Conservation (phyloP, 2,113 vertebrate genomes). For the Suncus etruscus region DNA sequence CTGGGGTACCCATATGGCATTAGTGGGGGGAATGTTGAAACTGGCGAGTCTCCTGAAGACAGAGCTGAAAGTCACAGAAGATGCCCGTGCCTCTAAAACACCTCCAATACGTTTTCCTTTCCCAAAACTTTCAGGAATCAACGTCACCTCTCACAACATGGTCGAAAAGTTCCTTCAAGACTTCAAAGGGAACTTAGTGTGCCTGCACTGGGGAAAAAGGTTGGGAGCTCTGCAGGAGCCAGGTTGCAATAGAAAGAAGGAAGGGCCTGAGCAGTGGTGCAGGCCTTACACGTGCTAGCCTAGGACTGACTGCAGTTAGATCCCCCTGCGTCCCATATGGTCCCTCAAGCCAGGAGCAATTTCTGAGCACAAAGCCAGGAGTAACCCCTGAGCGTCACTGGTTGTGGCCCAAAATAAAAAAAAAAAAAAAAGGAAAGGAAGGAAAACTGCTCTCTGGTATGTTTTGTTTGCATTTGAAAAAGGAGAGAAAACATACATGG, state of each 20-base stretch:
- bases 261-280: too few species aligned
- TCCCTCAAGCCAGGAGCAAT: too few species aligned
- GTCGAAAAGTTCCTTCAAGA: background rate
- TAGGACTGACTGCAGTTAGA: too few species aligned
- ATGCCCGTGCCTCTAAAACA: background rate
- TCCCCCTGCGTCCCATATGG: too few species aligned
- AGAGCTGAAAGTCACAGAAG: background rate
- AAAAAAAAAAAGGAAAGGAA: background rate
- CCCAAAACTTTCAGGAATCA: conserved; percentile 19
- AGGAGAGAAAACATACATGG: conserved; percentile 1
- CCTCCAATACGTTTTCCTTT: background rate
- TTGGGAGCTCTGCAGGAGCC: background rate
- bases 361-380: too few species aligned
- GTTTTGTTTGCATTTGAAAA: background rate
- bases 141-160: background rate
- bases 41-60: background rate
- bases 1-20: too few species aligned
- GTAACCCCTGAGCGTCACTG: too few species aligned
- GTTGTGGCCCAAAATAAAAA: too few species aligned
- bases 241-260: background rate
- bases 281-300: too few species aligned
- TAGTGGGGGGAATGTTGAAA: too few species aligned
- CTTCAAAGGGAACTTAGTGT: background rate
- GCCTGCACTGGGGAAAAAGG: background rate
- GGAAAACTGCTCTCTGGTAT: background rate